Base-by-base conservation (phyloP, 2,113 vertebrate genomes). In the Psittacus erithacus region DNA sequence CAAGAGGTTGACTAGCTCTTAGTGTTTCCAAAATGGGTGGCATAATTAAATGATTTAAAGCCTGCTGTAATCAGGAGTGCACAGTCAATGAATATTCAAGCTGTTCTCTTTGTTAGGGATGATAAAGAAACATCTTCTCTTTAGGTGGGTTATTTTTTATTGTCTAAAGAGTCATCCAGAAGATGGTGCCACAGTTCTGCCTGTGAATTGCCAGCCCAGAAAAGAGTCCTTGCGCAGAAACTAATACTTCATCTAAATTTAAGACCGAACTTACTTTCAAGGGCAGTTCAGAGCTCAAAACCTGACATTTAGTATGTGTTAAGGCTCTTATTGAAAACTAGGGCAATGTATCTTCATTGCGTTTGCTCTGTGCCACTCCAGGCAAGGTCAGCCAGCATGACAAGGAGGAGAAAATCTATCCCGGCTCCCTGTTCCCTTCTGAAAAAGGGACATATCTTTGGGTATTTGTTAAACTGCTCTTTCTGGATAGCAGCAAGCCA, bases 171-270 rank as follows among this genome's bases (percentile, higher is more conserved):
- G 90, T 95, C 81, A 95, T 96, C 97, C 97, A 98, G 97, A 97
- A 98, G 97, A 97, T 96, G 96, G 97, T 96, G 97, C 97, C 97
- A 95, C 97, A 93, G 95, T 97, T 97, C 97, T 98, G 97, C 97
- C 92, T 95, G 90, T 97, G 95, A 97, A 92, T 96, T 1, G 23
- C 65, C 73, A 85, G n/a, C 63, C 78, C 86, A 50, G 60, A 76
- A 74, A 63, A 52, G 25, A 91, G 64, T 70, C 39, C 67, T 78
- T 83, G 94, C 86, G 83, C 2, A 6, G 74, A 76, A 80, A 70
- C 59, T 65, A 84, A 52, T 76, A 64, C 19, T 77, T 88, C 59
- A 60, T 38, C 60, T 65, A 79, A 67, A 95, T 93, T 82, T 87
- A 94, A 76, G 65, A 95, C 55, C 68, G 95, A 97, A 94, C 88